Conservation (phyloP, 2,113 vertebrate genomes). For the Aramus guarauna region DNA sequence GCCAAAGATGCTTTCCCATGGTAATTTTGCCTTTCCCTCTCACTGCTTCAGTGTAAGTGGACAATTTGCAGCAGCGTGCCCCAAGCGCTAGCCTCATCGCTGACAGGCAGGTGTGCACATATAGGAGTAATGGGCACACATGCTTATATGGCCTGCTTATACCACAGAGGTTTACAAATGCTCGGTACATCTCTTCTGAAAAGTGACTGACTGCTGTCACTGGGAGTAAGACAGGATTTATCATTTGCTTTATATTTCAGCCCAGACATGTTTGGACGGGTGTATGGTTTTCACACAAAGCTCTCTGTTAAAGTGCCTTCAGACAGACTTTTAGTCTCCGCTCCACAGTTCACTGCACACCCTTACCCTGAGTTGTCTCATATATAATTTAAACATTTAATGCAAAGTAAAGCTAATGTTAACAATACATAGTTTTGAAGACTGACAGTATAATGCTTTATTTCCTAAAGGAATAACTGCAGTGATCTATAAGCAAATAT, state of each 20-base stretch:
- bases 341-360: neutral
- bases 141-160: neutral
- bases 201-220: neutral
- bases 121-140: accelerated
- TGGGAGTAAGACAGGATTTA: neutral
- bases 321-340: conserved; percentile 12
- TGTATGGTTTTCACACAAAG: neutral
- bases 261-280: neutral
- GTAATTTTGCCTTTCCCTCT: neutral
- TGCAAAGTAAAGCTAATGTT: conserved; percentile 43
- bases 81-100: neutral
- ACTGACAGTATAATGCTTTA: conserved; percentile 2
- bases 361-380: neutral
- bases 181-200: neutral
- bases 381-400: conserved; percentile 53
- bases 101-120: accelerated
- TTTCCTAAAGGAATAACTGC: conserved; percentile 48
- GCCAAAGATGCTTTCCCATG: neutral
- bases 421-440: conserved; percentile 22
- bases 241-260: neutral
- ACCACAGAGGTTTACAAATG: neutral
- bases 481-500: conserved; percentile 34
- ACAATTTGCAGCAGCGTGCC: neutral
- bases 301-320: neutral
- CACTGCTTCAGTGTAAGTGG: too few relatives aligned